Conservation (phyloP, 2,113 vertebrate species). For the Pungitius pungitius region DNA sequence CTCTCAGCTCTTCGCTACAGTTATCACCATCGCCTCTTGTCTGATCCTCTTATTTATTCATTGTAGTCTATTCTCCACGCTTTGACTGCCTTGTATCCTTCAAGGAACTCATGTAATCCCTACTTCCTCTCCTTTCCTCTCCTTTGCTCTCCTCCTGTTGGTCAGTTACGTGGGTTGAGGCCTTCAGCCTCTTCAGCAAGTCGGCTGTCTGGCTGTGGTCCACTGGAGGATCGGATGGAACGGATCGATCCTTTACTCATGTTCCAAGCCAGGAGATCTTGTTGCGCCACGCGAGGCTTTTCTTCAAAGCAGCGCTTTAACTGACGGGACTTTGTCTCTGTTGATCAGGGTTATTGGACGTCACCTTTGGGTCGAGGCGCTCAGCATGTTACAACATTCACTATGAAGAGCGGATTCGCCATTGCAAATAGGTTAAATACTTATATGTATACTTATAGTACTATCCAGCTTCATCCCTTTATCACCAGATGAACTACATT, state of each 20-base stretch:
- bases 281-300: slow-evolving; percentile 40
- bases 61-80: background rate
- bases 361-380: background rate
- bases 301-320: slow-evolving; percentile 35
- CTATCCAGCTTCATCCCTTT: background rate
- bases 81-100: background rate
- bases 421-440: background rate
- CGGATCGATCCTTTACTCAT: slow-evolving; percentile 57
- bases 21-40: slow-evolving; percentile 54
- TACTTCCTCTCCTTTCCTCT: slow-evolving; percentile 2
- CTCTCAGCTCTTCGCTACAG: slow-evolving; percentile 17
- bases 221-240: slow-evolving; percentile 69
- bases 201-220: slow-evolving; percentile 61
- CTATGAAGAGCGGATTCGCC: background rate
- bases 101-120: background rate
- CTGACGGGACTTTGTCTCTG: slow-evolving; percentile 30
- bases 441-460: background rate
- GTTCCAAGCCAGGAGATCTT: slow-evolving; percentile 62
- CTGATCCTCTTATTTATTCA: slow-evolving; percentile 11
- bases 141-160: slow-evolving; percentile 38
- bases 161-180: slow-evolving; percentile 63
- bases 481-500: background rate
- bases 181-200: slow-evolving; percentile 61
- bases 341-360: slow-evolving; percentile 13
- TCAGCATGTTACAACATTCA: slow-evolving; percentile 5